Evolutionary conservation across 2,888 invertebrate species (phyloP).

Genomic region (Eupsilia transversa): DNA sequence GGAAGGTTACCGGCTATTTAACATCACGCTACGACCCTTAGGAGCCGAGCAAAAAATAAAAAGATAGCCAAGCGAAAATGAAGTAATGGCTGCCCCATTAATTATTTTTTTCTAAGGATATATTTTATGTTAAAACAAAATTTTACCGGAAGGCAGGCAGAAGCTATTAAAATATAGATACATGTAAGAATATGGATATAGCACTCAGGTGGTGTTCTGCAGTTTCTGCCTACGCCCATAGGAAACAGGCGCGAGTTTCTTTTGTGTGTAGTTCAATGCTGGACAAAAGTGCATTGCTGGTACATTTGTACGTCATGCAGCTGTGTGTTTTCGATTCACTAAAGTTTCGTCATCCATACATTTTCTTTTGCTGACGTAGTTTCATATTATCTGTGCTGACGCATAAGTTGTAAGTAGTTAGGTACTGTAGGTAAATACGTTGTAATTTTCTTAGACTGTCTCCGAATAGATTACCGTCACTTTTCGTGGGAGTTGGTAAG

Average conservation of each 20-base stretch:
- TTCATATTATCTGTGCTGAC: too few species aligned
- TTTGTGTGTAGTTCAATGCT: background rate
- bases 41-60: too few species aligned
- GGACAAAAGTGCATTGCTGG: background rate
- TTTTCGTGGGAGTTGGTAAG: constrained; percentile 28
- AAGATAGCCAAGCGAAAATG: too few species aligned
- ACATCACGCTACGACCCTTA: too few species aligned
- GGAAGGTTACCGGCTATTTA: too few species aligned
- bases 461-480: constrained; percentile 41
- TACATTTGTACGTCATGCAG: background rate
- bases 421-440: background rate
- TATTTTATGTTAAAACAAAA: too few species aligned
- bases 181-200: background rate
- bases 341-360: constrained; percentile 11
- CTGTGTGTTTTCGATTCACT: constrained; percentile 8
- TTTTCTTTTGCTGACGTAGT: constrained; percentile 38
- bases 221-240: background rate
- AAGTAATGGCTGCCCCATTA: too few species aligned
- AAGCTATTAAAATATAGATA: too few species aligned
- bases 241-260: background rate
- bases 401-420: constrained; percentile 8
- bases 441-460: constrained; percentile 22
- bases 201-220: background rate
- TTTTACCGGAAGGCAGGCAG: too few species aligned
- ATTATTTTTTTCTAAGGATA: too few species aligned